These are phyloP conservation scores for Accipiter virgatus DNA, from an alignment of 2,113 vertebrate genomes.

Conservation along the genomic window DNA sequence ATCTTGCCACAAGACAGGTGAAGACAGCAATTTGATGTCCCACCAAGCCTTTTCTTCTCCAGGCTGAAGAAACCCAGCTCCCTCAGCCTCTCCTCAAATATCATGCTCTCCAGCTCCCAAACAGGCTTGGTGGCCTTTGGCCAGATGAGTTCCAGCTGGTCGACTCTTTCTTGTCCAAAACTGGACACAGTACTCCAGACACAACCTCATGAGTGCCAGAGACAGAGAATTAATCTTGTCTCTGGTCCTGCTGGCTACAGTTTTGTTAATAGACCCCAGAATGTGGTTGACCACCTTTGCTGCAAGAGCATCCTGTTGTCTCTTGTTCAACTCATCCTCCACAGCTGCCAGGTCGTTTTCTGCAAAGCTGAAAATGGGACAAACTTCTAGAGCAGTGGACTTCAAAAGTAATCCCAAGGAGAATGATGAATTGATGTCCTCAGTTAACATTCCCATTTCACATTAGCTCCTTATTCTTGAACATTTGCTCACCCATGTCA, in stretches of 20 bases:
- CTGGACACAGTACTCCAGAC: not conserved
- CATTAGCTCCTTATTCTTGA: not conserved
- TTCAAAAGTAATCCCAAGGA: not conserved
- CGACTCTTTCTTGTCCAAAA: not conserved
- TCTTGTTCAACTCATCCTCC: not conserved
- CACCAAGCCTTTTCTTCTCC: not conserved
- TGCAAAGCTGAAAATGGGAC: not conserved
- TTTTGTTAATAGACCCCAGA: not conserved
- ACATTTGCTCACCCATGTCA: not conserved
- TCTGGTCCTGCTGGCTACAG: not conserved
- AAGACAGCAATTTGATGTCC: not conserved
- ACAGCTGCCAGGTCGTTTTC: not conserved
- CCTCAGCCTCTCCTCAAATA: not conserved
- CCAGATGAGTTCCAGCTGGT: not conserved
- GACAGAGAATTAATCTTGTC: not conserved
- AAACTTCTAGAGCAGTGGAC: not conserved
- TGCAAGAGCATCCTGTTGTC: not conserved
- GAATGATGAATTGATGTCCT: not conserved
- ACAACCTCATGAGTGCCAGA: not conserved
- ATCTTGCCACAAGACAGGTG: accelerated
- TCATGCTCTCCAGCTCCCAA: not conserved
- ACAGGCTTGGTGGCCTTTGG: not conserved
- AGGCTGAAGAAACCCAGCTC: not conserved
- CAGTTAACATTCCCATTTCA: not conserved
- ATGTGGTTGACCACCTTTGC: not conserved